Base-by-base conservation (phyloP, 2,888 invertebrate genomes). In the Leptopilina myrica region DNA sequence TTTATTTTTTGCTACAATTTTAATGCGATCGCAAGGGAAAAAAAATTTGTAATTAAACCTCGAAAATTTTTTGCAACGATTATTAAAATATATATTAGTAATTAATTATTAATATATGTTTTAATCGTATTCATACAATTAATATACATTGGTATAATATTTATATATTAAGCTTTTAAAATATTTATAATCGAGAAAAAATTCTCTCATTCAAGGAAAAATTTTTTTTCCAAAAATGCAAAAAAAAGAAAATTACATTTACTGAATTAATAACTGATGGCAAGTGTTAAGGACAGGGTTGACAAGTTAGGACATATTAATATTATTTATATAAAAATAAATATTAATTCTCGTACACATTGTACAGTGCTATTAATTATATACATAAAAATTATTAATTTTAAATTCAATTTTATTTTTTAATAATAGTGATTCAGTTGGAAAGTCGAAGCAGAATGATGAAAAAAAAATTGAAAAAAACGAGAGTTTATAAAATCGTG, bases 401-500 rank as follows among this genome's bases (percentile, higher is more conserved):
- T 7, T 5, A 43, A 43, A 15, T 9, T 67, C 49, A 49, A 49
- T 11, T 49, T 49, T 49, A 11, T 49, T 49, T 49, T 49, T 46
- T 67, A 15, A 20, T 67, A 20, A 49, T 46, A 49, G 12, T 11
- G 12, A 7, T 59, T 62, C 62, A 62, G 4, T 9, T 62, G 9
- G 20, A 62, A 20, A 62, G 15, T 20, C 20, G 1, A 59, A 59
- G 62, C 15, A 62, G 20, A 20, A 62, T 59, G 15, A 59, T 62
- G 8, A 33, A 33, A 33, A 33, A 33, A 33, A 33, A 20, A 53
- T 73, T 56, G n/a, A 73, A 73, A 73, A 20, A 59, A n/a, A 33
- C 14, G n/a, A 73, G 14, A 69, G 73, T 73, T 53, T 73, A 53
- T 73, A 73, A 73, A 33, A 15, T 49, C 20, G n/a, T n/a, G 40